phyloP scores from a whole-genome alignment of 2,797 vertebrate genomes.

The Coccyzus lansbergi region DNA sequence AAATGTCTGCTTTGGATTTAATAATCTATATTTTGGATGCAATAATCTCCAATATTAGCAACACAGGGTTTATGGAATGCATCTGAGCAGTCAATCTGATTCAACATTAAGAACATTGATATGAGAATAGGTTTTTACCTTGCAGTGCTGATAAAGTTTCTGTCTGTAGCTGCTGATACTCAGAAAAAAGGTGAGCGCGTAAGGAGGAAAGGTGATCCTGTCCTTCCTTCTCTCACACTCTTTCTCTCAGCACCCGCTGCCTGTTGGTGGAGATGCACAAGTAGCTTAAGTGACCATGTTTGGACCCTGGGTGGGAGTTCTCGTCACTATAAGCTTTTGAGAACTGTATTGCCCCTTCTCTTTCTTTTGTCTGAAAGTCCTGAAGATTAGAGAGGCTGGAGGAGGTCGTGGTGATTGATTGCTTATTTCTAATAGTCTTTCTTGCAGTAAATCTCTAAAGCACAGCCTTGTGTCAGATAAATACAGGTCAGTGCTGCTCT shows the following conservation, averaged over 20 bases:
- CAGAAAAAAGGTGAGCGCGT: not conserved
- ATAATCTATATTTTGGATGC: no score
- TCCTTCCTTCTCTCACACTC: not conserved
- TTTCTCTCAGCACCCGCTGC: not conserved
- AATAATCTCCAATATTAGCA: not conserved
- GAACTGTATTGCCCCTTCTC: not conserved
- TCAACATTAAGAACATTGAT: fast-evolving
- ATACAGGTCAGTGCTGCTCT: not conserved
- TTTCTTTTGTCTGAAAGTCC: not conserved
- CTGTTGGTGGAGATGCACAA: not conserved
- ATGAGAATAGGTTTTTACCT: not conserved
- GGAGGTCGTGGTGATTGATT: not conserved
- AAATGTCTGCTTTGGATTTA: not conserved
- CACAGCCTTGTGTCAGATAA: not conserved
- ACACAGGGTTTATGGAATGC: not conserved
- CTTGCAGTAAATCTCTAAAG: not conserved
- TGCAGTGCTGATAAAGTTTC: not conserved
- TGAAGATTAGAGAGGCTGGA: not conserved
- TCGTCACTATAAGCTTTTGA: not conserved
- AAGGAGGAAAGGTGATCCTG: not conserved
- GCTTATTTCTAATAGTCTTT: not conserved
- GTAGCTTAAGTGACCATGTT: not conserved
- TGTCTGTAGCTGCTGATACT: not conserved
- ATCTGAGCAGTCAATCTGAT: not conserved
- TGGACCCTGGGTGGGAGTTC: not conserved